Percentiles rank a stretch among this genome's conserved stretches.
These are phyloP conservation scores for Drosophila recens DNA, from an alignment of 2,888 invertebrate species.

Conservation along the genomic window DNA sequence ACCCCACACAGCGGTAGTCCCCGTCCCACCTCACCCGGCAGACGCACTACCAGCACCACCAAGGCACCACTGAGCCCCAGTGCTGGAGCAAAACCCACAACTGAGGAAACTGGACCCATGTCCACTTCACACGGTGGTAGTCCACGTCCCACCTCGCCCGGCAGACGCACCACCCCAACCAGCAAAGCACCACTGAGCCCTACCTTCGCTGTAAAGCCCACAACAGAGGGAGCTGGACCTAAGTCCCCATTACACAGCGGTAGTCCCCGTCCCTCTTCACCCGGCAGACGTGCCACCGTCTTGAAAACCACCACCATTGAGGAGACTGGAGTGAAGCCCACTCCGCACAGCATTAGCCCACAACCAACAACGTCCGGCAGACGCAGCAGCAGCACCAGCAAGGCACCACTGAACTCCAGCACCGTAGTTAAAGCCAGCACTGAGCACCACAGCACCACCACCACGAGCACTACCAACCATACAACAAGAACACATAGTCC, in stretches of 20 bases:
- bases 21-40: constrained; percentile 30
- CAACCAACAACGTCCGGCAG: constrained; percentile 21
- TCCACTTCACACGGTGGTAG: neutral
- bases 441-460: constrained; percentile 69
- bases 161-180: constrained; percentile 42
- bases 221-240: neutral
- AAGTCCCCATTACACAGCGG: neutral
- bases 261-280: constrained; percentile 26
- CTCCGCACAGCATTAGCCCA: constrained; percentile 29
- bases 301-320: constrained; percentile 25
- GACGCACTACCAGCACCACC: constrained; percentile 40
- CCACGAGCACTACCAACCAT: constrained; percentile 58
- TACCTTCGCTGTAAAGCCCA: constrained; percentile 11
- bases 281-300: constrained; percentile 46
- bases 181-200: constrained; percentile 35
- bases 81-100: constrained; percentile 13
- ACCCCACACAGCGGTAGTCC: neutral
- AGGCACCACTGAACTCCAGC: constrained; percentile 27
- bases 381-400: constrained; percentile 20
- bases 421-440: constrained; percentile 69
- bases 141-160: constrained; percentile 30
- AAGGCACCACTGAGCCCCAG: constrained; percentile 5
- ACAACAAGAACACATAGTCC: constrained; percentile 58
- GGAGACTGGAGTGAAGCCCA: constrained; percentile 1
- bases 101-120: neutral